Evolutionary conservation across 2,888 invertebrate species (phyloP).

Genomic region (Acanthoscelides obtectus): DNA sequence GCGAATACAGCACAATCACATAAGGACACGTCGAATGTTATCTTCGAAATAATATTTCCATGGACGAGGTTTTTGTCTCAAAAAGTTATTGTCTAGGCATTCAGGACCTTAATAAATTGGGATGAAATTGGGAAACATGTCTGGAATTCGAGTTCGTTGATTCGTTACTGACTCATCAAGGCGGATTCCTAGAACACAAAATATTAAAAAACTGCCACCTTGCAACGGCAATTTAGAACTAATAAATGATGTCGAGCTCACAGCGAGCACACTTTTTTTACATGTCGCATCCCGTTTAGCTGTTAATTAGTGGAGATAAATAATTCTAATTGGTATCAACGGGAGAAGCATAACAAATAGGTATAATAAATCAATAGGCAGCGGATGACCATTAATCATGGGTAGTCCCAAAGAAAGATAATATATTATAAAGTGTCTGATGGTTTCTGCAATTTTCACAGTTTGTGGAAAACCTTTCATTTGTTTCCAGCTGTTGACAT

Average conservation of each 20-base stretch:
- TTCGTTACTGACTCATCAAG: not conserved
- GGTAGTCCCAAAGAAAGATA: not conserved
- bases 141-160: too few relatives aligned
- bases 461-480: not conserved
- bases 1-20: too few relatives aligned
- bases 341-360: not conserved
- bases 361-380: not conserved
- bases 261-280: not conserved
- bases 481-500: not conserved
- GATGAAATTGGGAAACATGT: too few relatives aligned
- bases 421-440: not conserved
- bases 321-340: conserved; percentile 4
- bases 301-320: not conserved
- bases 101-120: too few relatives aligned
- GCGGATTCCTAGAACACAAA: not conserved
- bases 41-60: too few relatives aligned
- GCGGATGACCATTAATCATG: not conserved
- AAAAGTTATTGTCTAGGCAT: too few relatives aligned
- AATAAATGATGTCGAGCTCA: not conserved
- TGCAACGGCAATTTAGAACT: not conserved
- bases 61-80: too few relatives aligned
- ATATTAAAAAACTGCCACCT: not conserved
- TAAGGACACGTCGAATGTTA: too few relatives aligned
- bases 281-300: not conserved
- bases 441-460: not conserved